These are phyloP conservation scores for Neotoxoptera formosana DNA, from an alignment of 1,140 invertebrate genomes.

Conservation along the genomic window DNA sequence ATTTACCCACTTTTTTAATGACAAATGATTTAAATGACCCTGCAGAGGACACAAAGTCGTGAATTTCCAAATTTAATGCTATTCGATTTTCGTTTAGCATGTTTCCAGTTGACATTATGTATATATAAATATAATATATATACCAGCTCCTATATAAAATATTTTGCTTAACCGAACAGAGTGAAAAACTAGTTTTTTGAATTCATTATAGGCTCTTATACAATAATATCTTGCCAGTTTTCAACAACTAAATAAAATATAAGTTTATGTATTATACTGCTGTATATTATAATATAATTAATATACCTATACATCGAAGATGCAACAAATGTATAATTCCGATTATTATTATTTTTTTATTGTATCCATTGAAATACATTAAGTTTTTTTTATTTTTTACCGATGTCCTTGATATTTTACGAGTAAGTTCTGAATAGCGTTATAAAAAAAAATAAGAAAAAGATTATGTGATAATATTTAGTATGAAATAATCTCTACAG, in stretches of 20 bases:
- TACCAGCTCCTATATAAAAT: neutral
- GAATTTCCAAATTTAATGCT: constrained; percentile 20
- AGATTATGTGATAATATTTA: neutral
- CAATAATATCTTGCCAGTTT: neutral
- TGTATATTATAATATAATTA: neutral
- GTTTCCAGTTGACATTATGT: constrained; percentile 23
- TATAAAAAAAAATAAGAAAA: neutral
- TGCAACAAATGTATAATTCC: neutral
- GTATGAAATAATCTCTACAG: neutral
- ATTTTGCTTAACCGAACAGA: neutral
- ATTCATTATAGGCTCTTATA: neutral
- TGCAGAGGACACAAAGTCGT: neutral
- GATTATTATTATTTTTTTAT: neutral
- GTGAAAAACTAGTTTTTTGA: constrained; percentile 25
- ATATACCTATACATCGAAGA: neutral
- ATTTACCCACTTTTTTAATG: neutral
- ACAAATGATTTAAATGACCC: neutral
- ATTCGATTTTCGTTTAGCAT: neutral
- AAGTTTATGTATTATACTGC: neutral
- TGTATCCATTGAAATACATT: neutral
- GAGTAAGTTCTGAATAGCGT: neutral
- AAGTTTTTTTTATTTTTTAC: constrained; percentile 21
- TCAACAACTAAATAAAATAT: constrained; percentile 18
- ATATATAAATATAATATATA: no score
- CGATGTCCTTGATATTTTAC: neutral